Evolutionary conservation across 2,797 vertebrate genomes (phyloP).

Genomic region (Sternarchorhynchus goeldii): DNA sequence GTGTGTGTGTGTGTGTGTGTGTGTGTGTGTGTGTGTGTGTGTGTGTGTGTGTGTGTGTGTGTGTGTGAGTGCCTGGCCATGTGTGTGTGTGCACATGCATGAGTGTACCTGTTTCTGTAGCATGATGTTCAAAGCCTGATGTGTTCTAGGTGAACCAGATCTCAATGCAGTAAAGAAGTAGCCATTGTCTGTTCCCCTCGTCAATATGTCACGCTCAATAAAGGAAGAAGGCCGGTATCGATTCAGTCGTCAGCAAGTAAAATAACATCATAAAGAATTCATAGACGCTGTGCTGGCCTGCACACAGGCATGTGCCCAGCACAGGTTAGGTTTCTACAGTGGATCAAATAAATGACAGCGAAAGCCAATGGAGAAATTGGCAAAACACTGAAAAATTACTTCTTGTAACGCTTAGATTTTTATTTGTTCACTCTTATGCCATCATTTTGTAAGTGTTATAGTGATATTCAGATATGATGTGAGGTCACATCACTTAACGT

Average conservation of each 20-base stretch:
- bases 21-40: constrained; percentile 21
- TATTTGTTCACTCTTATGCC: not conserved
- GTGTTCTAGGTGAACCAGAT: constrained; percentile 24
- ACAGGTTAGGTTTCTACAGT: constrained; percentile 11
- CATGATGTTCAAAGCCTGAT: constrained; percentile 21
- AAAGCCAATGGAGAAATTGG: not conserved
- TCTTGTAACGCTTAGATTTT: not conserved
- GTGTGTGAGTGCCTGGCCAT: not conserved
- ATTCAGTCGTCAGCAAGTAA: constrained; percentile 55
- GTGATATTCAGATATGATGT: not conserved
- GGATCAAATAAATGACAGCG: not conserved
- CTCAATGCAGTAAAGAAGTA: constrained; percentile 33
- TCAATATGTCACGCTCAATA: constrained; percentile 51
- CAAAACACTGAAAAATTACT: not conserved
- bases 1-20: constrained; percentile 9
- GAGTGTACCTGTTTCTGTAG: constrained; percentile 23
- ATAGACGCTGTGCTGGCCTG: constrained; percentile 47
- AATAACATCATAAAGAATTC: constrained; percentile 60
- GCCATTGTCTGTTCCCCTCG: constrained; percentile 29
- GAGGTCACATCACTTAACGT: not conserved
- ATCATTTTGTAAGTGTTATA: not conserved
- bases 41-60: constrained; percentile 8
- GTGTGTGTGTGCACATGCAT: constrained; percentile 3
- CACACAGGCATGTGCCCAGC: constrained; percentile 10
- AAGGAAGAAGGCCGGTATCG: constrained; percentile 48